Base-by-base conservation (phyloP, 2,888 invertebrate species). In the Theretra japonica region DNA sequence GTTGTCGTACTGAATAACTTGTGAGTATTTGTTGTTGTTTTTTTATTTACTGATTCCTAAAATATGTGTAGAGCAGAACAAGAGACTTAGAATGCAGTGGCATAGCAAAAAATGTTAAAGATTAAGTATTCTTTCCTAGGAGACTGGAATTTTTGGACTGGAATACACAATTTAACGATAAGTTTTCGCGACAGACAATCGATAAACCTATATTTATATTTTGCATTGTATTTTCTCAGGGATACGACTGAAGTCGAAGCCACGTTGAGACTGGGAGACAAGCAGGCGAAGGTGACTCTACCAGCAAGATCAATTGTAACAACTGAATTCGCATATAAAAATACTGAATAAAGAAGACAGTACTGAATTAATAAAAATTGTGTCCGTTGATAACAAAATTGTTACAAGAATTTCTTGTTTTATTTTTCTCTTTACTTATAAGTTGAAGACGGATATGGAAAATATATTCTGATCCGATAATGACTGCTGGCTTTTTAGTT, bases 1-100 rank as follows among this genome's bases (percentile, higher is more conserved):
- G 88, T 89, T 41, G 75, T 87, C 57, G 82, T 89, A 3, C 70
- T 89, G 15, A 81, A 82, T 72, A 89, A 89, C 72, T 74, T 74
- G 89, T 89, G 72, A 86, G 85, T 81, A 28, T 65, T 7, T 28
- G 11, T 15, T 57, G 11, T 19, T 4, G 19, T 53, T 17, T 53
- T 17, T 41, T 11, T 41, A 41, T 41, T 11, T 41, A 11, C 41
- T 11, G 41, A 41, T 11, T 11, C 11, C 41, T 41, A 11, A 41
- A 41, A 41, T 11, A 41, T 11, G 7, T 33, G 33, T 33, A 33
- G 33, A 7, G 33, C 7, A 33, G 33, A 7, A 7, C 33, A 33
- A 33, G 8, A 8, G 33, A 8, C 33, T 33, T 33, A 33, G 7
- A 33, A 7, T 33, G 33, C 8, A 6, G 7, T 33, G 6, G 33